A percentile compares a stretch with the other conserved stretches of the same genome.
phyloP scores from a whole-genome alignment of 2,113 vertebrate species.

The Platysternon megacephalum region DNA sequence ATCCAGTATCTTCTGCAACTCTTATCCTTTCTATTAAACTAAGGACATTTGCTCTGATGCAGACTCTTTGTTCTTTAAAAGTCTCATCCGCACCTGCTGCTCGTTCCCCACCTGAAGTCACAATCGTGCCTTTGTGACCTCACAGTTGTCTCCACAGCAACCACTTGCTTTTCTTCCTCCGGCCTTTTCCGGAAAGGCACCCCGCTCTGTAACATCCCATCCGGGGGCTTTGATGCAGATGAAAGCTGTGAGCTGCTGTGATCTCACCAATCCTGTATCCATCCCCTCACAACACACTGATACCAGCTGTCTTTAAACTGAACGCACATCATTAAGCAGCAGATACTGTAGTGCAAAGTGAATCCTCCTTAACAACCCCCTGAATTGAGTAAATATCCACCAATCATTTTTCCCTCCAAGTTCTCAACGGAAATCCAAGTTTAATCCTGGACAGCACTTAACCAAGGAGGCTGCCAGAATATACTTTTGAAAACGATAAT shows the following conservation, averaged over 20 bases:
- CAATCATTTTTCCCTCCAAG: background rate
- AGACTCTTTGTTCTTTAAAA: background rate
- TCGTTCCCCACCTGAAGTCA: background rate
- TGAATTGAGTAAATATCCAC: background rate
- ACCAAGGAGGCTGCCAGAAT: background rate
- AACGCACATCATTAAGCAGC: background rate
- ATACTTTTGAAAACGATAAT: background rate
- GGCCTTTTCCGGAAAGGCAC: background rate
- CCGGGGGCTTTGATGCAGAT: background rate
- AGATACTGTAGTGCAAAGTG: background rate
- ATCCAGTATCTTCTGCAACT: background rate
- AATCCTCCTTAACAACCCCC: background rate
- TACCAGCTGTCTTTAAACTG: background rate
- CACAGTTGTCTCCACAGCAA: background rate
- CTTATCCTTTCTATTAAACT: background rate
- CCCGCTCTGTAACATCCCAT: background rate
- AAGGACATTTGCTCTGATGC: background rate
- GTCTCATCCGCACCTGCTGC: background rate
- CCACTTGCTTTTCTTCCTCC: background rate
- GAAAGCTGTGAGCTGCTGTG: background rate
- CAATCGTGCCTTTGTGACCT: background rate
- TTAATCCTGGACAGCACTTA: background rate
- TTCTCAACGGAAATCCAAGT: background rate
- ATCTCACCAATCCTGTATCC: background rate
- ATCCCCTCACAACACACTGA: background rate